Conservation (phyloP, 2,797 vertebrate genomes). For the Novumbra hubbsi region DNA sequence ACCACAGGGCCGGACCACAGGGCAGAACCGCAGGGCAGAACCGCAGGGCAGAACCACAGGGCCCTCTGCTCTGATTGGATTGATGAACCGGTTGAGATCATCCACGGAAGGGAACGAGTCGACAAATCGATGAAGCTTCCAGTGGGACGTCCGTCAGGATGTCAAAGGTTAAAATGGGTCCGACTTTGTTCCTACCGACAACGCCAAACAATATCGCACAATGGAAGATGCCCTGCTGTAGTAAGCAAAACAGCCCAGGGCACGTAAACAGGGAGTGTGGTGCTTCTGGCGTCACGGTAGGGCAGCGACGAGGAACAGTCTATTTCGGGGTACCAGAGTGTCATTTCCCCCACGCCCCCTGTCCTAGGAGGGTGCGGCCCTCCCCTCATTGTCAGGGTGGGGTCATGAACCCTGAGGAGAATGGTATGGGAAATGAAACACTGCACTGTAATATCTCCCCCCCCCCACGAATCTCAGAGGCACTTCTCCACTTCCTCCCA, state of each 20-base stretch:
- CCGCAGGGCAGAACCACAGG: not conserved
- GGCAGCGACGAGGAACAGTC: not conserved
- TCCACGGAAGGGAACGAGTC: not conserved
- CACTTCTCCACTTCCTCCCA: not conserved
- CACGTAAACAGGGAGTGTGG: not conserved
- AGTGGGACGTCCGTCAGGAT: not conserved
- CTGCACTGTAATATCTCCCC: not conserved
- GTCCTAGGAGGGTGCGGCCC: not conserved
- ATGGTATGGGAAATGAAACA: not conserved
- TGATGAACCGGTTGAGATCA: not conserved
- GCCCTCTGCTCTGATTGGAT: not conserved
- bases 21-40: not conserved
- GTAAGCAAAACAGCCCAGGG: not conserved
- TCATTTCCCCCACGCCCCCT: not conserved
- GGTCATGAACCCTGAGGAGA: not conserved
- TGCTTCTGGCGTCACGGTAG: not conserved
- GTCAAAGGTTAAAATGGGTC: not conserved
- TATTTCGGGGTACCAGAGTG: slow-evolving; percentile 4
- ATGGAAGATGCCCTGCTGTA: not conserved
- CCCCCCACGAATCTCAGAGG: not conserved
- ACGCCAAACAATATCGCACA: not conserved
- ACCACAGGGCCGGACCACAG: not conserved
- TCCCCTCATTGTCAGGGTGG: not conserved
- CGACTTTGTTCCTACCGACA: not conserved
- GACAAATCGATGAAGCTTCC: not conserved